Percentiles rank a stretch among this genome's conserved stretches.
Conservation (phyloP, 1,140 invertebrate species). For the Atta texana region DNA sequence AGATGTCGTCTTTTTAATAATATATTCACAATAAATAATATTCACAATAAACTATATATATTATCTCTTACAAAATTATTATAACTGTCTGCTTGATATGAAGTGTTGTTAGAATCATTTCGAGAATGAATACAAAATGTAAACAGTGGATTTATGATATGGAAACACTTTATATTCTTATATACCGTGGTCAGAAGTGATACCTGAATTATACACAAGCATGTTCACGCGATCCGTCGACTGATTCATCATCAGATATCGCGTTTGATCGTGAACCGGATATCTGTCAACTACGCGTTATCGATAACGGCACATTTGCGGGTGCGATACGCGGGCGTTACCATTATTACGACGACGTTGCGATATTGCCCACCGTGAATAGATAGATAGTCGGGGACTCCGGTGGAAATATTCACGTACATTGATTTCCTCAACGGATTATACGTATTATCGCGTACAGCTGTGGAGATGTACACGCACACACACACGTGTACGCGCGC, state of each 20-base stretch:
- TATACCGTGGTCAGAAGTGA: not conserved
- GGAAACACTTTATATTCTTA: no score
- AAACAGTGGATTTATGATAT: no score
- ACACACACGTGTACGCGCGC: not conserved
- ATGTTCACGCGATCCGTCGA: not conserved
- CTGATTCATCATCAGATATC: constrained; percentile 34
- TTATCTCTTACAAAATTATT: no score
- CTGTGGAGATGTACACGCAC: not conserved
- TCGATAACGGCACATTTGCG: constrained; percentile 39
- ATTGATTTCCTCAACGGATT: constrained; percentile 56
- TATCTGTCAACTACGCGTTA: constrained; percentile 50
- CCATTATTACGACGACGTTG: constrained; percentile 62
- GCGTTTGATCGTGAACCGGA: not conserved
- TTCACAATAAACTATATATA: no score
- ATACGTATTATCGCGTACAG: constrained; percentile 40
- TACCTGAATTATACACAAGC: no score
- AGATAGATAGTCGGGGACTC: constrained; percentile 29
- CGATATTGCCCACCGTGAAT: constrained; percentile 36
- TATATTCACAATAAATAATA: no score
- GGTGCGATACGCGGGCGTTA: constrained; percentile 50
- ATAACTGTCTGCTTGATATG: no score
- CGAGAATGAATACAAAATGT: no score
- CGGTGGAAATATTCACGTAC: constrained; percentile 52
- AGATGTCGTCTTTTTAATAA: no score
- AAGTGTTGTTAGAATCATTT: no score